Evolutionary conservation across 2,797 vertebrate genomes (phyloP).

Genomic region (Propithecus perrieri): DNA sequence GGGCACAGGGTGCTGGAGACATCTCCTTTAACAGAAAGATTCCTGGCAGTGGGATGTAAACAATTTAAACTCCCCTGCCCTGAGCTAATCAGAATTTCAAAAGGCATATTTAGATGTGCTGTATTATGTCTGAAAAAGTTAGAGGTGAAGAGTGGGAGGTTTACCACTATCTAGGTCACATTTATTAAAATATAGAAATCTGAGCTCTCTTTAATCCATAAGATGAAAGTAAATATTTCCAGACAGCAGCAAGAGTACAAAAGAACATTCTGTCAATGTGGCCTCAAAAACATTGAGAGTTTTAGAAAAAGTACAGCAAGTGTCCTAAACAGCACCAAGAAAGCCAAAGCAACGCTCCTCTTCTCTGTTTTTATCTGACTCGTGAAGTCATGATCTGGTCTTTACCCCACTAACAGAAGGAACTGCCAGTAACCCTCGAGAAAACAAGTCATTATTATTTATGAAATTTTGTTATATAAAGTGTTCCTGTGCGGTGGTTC

Average conservation of each 20-base stretch:
- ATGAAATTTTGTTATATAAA: background rate
- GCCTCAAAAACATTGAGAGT: background rate
- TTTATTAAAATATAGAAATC: conserved; percentile 56
- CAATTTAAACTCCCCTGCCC: background rate
- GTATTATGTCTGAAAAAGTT: background rate
- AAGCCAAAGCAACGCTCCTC: background rate
- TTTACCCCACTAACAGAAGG: background rate
- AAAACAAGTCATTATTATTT: background rate
- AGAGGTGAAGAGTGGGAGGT: background rate
- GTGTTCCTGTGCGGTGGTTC: background rate
- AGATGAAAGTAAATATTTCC: conserved; percentile 50
- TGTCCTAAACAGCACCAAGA: background rate
- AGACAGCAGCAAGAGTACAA: conserved; percentile 41
- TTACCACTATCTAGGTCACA: conserved; percentile 54
- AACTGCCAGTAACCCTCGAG: background rate
- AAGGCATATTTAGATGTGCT: background rate
- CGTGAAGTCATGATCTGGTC: background rate
- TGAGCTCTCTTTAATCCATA: conserved; percentile 49
- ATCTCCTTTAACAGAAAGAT: background rate
- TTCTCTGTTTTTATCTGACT: background rate
- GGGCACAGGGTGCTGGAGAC: background rate
- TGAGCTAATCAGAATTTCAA: conserved; percentile 63
- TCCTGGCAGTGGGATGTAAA: background rate
- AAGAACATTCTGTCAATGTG: conserved; percentile 40
- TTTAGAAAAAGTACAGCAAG: background rate